These are phyloP conservation scores for Brachyrhaphis roseni DNA, from an alignment of 2,797 vertebrate genomes.

Conservation along the genomic window DNA sequence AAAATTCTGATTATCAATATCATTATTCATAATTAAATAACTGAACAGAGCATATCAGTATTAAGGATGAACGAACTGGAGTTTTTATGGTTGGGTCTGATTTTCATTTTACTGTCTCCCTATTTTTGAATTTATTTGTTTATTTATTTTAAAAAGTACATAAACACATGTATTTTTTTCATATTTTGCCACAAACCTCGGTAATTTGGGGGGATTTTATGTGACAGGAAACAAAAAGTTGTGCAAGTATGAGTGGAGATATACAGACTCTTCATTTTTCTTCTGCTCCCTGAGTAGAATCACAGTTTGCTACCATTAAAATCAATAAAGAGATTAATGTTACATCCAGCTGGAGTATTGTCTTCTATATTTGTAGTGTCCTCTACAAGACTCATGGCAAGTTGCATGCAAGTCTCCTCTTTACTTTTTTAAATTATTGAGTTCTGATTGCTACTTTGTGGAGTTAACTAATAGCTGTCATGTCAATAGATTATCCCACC, in stretches of 20 bases:
- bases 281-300: not conserved
- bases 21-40: not conserved
- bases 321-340: not conserved
- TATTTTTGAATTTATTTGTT: not conserved
- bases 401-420: not conserved
- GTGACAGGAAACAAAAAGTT: not conserved
- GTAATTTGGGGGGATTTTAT: not conserved
- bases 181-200: not conserved
- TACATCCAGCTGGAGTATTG: not conserved
- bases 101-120: not conserved
- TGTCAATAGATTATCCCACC: not conserved
- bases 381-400: not conserved
- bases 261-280: not conserved
- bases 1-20: not conserved
- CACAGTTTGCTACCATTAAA: not conserved
- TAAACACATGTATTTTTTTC: not conserved
- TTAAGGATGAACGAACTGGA: not conserved
- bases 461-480: not conserved
- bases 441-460: not conserved
- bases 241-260: not conserved
- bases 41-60: not conserved
- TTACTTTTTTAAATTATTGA: not conserved
- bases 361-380: not conserved
- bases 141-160: not conserved
- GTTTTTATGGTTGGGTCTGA: not conserved